A percentile compares a stretch with the other conserved stretches of the same genome.
Conservation (phyloP, 1,140 invertebrate genomes). For the Caerostris darwini region DNA sequence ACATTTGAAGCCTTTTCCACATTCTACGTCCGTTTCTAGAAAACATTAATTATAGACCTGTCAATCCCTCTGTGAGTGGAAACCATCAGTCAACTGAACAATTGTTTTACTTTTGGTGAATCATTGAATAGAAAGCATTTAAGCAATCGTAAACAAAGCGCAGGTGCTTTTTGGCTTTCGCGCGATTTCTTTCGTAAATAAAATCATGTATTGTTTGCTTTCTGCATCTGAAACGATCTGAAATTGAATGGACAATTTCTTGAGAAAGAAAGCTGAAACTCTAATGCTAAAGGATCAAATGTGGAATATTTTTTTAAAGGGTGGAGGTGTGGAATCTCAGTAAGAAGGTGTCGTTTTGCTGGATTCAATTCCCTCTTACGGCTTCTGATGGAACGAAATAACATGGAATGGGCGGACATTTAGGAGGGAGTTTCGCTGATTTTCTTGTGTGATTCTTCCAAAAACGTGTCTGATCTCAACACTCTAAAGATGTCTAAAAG, state of each 20-base stretch:
- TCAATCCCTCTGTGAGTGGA: neutral
- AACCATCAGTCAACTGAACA: too few relatives aligned
- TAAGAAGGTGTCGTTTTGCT: neutral
- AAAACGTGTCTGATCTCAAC: neutral
- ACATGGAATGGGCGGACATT: neutral
- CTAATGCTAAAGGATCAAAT: neutral
- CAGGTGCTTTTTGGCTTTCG: too few relatives aligned
- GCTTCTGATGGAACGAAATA: neutral
- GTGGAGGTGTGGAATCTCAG: neutral
- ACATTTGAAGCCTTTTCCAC: too few relatives aligned
- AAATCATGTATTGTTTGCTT: too few relatives aligned
- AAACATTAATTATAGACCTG: neutral
- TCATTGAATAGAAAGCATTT: too few relatives aligned
- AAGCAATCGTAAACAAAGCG: too few relatives aligned
- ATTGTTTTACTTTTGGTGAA: too few relatives aligned
- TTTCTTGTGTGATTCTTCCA: neutral
- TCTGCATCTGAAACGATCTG: too few relatives aligned
- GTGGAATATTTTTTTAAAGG: neutral
- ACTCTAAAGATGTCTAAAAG: neutral
- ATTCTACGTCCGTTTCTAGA: neutral
- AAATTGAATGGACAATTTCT: neutral
- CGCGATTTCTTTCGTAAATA: too few relatives aligned
- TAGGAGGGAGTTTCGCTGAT: neutral
- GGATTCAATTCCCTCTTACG: neutral
- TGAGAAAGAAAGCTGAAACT: neutral